phyloP scores from a whole-genome alignment of 2,888 invertebrate genomes.

The Amblyteles armatorius region DNA sequence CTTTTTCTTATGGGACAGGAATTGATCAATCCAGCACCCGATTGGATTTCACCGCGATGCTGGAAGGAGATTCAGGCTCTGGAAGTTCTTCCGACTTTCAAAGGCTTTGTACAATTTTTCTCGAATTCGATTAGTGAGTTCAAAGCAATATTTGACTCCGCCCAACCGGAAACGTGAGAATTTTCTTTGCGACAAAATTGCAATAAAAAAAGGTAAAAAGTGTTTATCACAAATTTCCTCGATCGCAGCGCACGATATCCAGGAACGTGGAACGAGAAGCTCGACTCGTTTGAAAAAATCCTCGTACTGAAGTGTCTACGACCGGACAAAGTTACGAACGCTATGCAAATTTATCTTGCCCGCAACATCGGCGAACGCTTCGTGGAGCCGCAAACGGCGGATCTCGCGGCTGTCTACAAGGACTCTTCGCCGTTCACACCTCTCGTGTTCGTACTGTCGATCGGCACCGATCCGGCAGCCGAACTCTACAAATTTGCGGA shows the following conservation, averaged over 20 bases:
- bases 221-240: slow-evolving; percentile 70
- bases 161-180: slow-evolving; percentile 88
- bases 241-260: slow-evolving; percentile 88
- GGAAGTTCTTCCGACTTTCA: slow-evolving; percentile 88
- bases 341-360: slow-evolving; percentile 91
- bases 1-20: slow-evolving; percentile 81
- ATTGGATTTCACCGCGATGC: slow-evolving; percentile 92
- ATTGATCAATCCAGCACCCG: slow-evolving; percentile 89
- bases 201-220: not conserved
- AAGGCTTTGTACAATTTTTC: slow-evolving; percentile 88
- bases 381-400: slow-evolving; percentile 94
- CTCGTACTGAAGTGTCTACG: slow-evolving; percentile 92
- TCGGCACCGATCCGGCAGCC: slow-evolving; percentile 95
- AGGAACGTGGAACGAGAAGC: slow-evolving; percentile 87
- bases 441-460: slow-evolving; percentile 94
- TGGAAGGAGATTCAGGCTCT: slow-evolving; percentile 94
- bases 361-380: slow-evolving; percentile 91
- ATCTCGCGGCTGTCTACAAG: slow-evolving; percentile 91
- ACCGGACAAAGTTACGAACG: slow-evolving; percentile 93
- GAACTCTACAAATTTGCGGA: slow-evolving; percentile 94
- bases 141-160: slow-evolving; percentile 88
- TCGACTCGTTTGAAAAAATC: slow-evolving; percentile 91
- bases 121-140: slow-evolving; percentile 85
- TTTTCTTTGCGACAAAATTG: not conserved
- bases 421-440: slow-evolving; percentile 93